phyloP scores from a whole-genome alignment of 2,797 vertebrate species.

The Tapirus indicus region DNA sequence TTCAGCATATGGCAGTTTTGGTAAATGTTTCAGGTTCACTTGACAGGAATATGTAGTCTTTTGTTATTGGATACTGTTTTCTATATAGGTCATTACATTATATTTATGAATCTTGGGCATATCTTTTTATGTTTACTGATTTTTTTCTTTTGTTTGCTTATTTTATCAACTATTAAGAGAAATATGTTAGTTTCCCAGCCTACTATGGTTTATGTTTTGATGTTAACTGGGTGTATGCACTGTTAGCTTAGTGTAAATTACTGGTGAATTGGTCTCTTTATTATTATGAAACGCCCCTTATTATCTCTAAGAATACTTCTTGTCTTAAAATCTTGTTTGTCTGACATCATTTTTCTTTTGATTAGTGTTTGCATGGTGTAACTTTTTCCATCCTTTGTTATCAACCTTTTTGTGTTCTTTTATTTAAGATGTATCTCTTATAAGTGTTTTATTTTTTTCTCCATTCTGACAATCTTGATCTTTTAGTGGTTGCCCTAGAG shows the following conservation, averaged over 20 bases:
- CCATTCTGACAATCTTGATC: background rate
- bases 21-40: background rate
- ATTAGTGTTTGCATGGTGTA: background rate
- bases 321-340: conserved; percentile 27
- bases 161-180: background rate
- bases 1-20: background rate
- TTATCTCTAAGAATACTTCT: background rate
- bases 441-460: background rate
- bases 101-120: background rate
- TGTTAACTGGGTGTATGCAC: background rate
- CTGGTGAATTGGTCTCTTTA: background rate
- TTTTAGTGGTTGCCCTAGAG: conserved; percentile 22
- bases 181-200: background rate
- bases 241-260: conserved; percentile 13
- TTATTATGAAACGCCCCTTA: conserved; percentile 19
- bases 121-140: background rate
- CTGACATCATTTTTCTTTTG: background rate
- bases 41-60: background rate
- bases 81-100: background rate
- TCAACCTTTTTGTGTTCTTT: background rate
- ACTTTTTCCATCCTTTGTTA: background rate
- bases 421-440: conserved; percentile 17
- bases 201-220: background rate
- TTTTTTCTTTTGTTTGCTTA: background rate
- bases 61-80: background rate